phyloP scores from a whole-genome alignment of 2,113 vertebrate genomes.

The Platanista minor region DNA sequence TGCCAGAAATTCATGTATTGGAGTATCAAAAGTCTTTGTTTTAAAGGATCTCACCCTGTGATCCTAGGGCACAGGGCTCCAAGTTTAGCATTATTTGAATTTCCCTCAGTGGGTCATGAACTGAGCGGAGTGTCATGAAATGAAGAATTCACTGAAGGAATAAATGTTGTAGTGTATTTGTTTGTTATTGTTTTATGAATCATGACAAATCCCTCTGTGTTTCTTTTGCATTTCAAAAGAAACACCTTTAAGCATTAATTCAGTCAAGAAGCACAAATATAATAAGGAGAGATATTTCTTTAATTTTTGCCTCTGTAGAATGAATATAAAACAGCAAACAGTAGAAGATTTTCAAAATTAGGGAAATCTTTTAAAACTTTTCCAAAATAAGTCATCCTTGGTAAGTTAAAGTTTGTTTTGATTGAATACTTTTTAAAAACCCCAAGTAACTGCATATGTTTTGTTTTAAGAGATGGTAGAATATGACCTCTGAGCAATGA shows the following conservation, averaged over 20 bases:
- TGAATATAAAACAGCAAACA: conserved; percentile 14
- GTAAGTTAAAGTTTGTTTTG: conserved; percentile 47
- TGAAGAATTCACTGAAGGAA: neutral
- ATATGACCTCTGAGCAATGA: conserved; percentile 49
- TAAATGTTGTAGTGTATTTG: neutral
- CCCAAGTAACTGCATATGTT: conserved; percentile 63
- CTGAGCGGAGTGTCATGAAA: neutral
- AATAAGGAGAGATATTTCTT: neutral
- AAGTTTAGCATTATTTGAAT: neutral
- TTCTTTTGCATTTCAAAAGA: conserved; percentile 14
- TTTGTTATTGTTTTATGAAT: conserved; percentile 3
- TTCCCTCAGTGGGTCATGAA: neutral
- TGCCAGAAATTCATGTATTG: neutral
- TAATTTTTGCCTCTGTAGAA: neutral
- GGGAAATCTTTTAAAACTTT: conserved; percentile 17
- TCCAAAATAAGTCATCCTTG: conserved; percentile 1
- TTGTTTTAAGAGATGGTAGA: conserved; percentile 69
- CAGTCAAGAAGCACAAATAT: neutral
- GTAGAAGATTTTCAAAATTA: neutral
- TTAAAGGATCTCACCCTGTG: neutral
- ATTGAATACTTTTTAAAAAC: conserved; percentile 57
- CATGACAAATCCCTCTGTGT: neutral
- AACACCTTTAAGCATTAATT: neutral
- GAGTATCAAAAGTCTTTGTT: neutral
- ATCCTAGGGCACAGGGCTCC: neutral